A percentile compares a stretch with the other conserved stretches of the same genome.
These are phyloP conservation scores for Festucalex cinctus DNA, from an alignment of 2,113 vertebrate species.

Conservation along the genomic window DNA sequence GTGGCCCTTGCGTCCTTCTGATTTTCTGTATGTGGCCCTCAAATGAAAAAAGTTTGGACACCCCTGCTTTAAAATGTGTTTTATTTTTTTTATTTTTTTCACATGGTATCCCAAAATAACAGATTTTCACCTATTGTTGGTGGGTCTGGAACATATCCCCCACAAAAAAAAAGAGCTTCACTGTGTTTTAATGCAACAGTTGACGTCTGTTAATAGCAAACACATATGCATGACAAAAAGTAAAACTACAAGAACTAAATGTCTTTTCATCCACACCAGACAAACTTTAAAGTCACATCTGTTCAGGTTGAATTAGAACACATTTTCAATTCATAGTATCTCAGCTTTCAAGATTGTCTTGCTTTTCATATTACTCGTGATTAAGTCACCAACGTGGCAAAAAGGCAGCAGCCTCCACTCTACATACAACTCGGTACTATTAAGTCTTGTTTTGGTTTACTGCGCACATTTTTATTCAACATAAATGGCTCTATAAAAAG, in stretches of 20 bases:
- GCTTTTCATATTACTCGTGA: background rate
- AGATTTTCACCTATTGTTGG: too few relatives aligned
- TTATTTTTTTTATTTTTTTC: too few relatives aligned
- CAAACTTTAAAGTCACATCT: too few relatives aligned
- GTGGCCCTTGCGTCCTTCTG: too few relatives aligned
- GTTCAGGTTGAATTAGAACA: background rate
- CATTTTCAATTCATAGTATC: background rate
- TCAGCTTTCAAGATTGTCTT: background rate
- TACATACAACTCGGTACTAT: conserved; percentile 1
- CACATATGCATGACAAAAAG: background rate
- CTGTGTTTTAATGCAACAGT: too few relatives aligned
- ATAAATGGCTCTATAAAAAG: conserved; percentile 40
- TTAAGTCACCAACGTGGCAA: conserved; percentile 14
- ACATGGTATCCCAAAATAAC: too few relatives aligned
- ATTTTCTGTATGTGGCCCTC: too few relatives aligned
- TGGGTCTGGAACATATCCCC: too few relatives aligned
- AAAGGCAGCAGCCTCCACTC: conserved; percentile 14
- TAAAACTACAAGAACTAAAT: background rate
- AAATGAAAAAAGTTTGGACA: too few relatives aligned
- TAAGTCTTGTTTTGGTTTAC: conserved; percentile 30
- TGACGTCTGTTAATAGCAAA: background rate
- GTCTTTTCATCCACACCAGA: background rate
- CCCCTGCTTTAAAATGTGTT: too few relatives aligned
- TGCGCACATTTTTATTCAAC: conserved; percentile 17
- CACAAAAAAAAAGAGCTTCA: too few relatives aligned